Evolutionary conservation across 2,797 vertebrate genomes (phyloP).

Genomic region (Sebastes oblongus): DNA sequence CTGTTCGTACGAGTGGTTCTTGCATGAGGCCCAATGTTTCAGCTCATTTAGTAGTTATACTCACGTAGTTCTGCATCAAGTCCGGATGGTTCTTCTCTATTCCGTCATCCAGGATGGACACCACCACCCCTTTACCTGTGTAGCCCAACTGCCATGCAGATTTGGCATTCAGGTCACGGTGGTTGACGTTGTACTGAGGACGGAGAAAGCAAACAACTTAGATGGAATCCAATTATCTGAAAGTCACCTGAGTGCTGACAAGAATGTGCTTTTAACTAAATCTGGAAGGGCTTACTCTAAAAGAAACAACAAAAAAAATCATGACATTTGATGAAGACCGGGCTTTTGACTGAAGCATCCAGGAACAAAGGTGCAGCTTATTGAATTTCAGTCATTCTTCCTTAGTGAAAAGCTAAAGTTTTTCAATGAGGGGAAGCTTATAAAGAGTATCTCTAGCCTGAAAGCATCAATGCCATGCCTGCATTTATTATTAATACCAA

Average conservation of each 20-base stretch:
- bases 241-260: constrained; percentile 20
- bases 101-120: constrained; percentile 97
- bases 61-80: constrained; percentile 82
- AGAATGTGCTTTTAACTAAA: constrained; percentile 16
- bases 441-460: neutral
- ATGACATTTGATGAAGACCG: constrained; percentile 8
- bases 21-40: neutral
- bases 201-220: constrained; percentile 49
- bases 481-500: constrained; percentile 26
- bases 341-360: neutral
- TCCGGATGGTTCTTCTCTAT: constrained; percentile 99
- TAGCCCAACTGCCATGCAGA: constrained; percentile 94
- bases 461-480: neutral
- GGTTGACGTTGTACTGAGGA: constrained; percentile 87
- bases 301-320: neutral
- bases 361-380: neutral
- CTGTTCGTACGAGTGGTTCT: no score
- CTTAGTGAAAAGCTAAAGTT: neutral
- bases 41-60: constrained; percentile 31
- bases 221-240: constrained; percentile 35
- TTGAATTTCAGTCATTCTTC: constrained; percentile 12
- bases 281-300: neutral
- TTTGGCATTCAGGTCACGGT: constrained; percentile 92
- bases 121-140: constrained; percentile 93
- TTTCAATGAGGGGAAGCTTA: neutral